These are phyloP conservation scores for Alaudala cheleensis DNA, from an alignment of 2,113 vertebrate species.

Conservation along the genomic window DNA sequence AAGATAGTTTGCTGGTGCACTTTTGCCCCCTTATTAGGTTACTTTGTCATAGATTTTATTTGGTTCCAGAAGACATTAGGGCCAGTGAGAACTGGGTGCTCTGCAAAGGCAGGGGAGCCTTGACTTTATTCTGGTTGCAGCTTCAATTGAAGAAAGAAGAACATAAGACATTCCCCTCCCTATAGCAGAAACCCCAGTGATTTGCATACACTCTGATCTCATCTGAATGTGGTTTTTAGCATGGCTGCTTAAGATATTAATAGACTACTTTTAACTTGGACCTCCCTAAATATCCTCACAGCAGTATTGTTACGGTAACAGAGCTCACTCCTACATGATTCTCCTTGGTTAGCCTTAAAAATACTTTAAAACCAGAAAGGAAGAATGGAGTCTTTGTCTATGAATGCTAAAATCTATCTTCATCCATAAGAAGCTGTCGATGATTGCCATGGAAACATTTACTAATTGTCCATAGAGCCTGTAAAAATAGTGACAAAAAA, in stretches of 20 bases:
- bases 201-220: neutral
- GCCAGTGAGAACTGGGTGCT: accelerated
- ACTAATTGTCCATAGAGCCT: constrained; percentile 43
- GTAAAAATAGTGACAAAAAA: constrained; percentile 35
- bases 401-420: constrained; percentile 7
- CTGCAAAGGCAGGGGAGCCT: neutral
- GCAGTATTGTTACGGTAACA: constrained; percentile 31
- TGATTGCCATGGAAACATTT: constrained; percentile 56
- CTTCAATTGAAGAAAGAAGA: neutral
- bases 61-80: neutral
- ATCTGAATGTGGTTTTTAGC: neutral
- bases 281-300: constrained; percentile 10
- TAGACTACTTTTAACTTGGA: constrained; percentile 34
- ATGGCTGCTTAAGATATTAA: constrained; percentile 30
- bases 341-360: constrained; percentile 45
- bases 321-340: constrained; percentile 51
- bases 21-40: neutral
- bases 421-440: constrained; percentile 18
- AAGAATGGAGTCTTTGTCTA: constrained; percentile 40
- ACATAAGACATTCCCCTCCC: neutral
- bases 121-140: neutral
- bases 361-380: constrained; percentile 30
- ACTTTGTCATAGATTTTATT: neutral
- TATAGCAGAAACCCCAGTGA: neutral
- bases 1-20: neutral